Conservation (phyloP, 2,113 vertebrate genomes). For the Spilogale gracilis region DNA sequence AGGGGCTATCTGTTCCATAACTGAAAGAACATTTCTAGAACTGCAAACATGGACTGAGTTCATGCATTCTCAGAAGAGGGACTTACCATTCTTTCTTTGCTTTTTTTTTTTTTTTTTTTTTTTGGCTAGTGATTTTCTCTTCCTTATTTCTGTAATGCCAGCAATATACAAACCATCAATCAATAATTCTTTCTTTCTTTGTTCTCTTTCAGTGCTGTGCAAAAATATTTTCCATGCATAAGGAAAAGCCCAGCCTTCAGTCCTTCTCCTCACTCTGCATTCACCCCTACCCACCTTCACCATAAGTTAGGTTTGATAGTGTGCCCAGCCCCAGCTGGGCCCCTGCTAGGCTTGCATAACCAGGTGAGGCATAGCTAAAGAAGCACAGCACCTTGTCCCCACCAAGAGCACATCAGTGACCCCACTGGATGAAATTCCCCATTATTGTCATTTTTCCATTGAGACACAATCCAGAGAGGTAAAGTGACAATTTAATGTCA, state of each 20-base stretch:
- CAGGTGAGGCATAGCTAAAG: background rate
- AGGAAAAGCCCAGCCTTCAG: background rate
- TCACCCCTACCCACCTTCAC: background rate
- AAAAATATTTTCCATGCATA: background rate
- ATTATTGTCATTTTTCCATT: background rate
- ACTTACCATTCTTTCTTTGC: background rate
- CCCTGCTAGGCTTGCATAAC: background rate
- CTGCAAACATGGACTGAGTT: background rate
- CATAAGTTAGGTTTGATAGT: background rate
- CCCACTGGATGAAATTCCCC: background rate
- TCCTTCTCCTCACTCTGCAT: background rate
- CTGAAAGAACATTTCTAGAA: background rate
- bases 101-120: background rate
- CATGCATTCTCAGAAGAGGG: background rate
- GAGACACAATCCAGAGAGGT: background rate
- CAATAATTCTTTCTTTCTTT: background rate
- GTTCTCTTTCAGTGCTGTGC: background rate
- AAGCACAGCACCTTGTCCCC: background rate
- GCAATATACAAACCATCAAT: background rate
- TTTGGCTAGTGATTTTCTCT: conserved; percentile 12
- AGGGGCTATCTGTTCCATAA: background rate
- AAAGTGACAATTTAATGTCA: background rate
- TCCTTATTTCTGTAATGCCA: background rate
- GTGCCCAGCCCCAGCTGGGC: background rate
- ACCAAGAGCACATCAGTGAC: background rate